phyloP scores from a whole-genome alignment of 2,113 vertebrate species.

The Coreoperca whiteheadi region DNA sequence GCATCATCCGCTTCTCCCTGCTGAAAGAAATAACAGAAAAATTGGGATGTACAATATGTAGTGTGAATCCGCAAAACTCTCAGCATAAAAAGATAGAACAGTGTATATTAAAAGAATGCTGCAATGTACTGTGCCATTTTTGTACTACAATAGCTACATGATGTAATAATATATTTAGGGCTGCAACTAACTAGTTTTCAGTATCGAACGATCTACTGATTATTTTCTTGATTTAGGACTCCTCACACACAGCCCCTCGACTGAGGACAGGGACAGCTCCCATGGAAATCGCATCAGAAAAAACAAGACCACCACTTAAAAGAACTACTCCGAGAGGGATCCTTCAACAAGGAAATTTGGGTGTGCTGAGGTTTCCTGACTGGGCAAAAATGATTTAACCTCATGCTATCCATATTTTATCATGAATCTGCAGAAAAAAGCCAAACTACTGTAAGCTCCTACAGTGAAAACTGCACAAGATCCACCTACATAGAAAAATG shows the following conservation, averaged over 20 bases:
- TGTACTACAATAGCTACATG: neutral
- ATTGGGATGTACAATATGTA: slow-evolving; percentile 16
- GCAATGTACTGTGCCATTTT: neutral
- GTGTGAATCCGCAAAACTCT: slow-evolving; percentile 23
- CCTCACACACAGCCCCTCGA: neutral
- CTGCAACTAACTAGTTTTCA: neutral
- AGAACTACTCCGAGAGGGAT: neutral
- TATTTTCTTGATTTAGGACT: neutral
- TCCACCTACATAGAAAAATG: neutral
- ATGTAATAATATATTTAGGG: neutral
- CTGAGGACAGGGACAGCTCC: neutral
- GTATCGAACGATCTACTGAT: neutral
- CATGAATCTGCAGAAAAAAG: neutral
- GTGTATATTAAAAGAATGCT: neutral
- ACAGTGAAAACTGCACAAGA: neutral
- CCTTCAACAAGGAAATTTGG: neutral
- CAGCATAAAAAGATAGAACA: neutral
- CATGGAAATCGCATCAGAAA: neutral
- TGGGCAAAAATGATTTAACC: neutral
- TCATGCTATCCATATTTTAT: neutral
- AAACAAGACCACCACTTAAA: neutral
- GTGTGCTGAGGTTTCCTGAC: neutral
- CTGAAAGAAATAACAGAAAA: slow-evolving; percentile 59
- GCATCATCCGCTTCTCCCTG: slow-evolving; percentile 81
- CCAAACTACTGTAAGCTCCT: neutral